Evolutionary conservation across 1,140 invertebrate species (phyloP).

Genomic region (Habropoda laboriosa): DNA sequence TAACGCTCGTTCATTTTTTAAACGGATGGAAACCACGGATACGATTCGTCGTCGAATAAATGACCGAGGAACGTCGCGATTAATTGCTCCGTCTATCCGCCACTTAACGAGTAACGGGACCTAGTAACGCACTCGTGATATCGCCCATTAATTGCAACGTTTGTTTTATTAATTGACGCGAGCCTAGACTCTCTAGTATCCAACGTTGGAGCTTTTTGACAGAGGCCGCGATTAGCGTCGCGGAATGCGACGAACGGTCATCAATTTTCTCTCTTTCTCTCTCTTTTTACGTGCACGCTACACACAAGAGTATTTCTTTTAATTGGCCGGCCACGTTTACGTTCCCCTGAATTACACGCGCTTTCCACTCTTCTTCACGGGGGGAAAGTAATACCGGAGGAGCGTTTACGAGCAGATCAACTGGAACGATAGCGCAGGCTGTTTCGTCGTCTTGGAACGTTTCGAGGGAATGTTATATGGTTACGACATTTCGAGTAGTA

Average conservation of each 20-base stretch:
- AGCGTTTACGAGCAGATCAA: constrained; percentile 49
- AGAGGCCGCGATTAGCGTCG: constrained; percentile 32
- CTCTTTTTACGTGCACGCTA: no score
- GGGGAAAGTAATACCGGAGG: constrained; percentile 35
- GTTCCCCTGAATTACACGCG: constrained; percentile 22
- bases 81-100: constrained; percentile 49
- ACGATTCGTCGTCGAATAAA: constrained; percentile 40
- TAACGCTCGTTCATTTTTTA: neutral
- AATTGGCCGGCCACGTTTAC: constrained; percentile 52
- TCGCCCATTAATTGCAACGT: constrained; percentile 61
- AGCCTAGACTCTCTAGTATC: neutral
- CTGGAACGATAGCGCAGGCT: constrained; percentile 22
- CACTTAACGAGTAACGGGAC: constrained; percentile 56
- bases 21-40: constrained; percentile 25
- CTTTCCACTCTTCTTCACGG: no score
- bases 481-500: neutral
- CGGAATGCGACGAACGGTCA: constrained; percentile 21
- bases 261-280: constrained; percentile 39
- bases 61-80: constrained; percentile 44
- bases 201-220: constrained; percentile 18
- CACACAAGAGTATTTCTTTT: constrained; percentile 40
- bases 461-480: neutral
- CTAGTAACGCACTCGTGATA: constrained; percentile 45
- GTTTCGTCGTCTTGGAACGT: constrained; percentile 21
- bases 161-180: constrained; percentile 60